Conservation (phyloP, 2,113 vertebrate genomes). For the Ceyx cyanopectus region DNA sequence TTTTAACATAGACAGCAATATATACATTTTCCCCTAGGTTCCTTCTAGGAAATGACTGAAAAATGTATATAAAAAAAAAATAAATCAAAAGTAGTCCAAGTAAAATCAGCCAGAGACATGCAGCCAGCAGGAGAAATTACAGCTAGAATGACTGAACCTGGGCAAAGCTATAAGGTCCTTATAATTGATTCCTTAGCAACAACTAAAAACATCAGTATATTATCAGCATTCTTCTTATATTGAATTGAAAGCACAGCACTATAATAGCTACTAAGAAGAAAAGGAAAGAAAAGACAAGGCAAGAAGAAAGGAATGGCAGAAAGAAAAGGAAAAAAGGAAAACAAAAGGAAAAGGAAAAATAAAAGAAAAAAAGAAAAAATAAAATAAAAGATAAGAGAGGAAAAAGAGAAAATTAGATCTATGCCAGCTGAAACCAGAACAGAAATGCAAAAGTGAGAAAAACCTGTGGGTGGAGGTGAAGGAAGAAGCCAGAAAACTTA, state of each 20-base stretch:
- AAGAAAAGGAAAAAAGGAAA: too few relatives aligned
- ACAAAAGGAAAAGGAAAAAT: too few relatives aligned
- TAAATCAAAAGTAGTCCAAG: slow-evolving; percentile 39
- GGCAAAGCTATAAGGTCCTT: not conserved
- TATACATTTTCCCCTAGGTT: slow-evolving; percentile 46
- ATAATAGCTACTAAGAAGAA: too few relatives aligned
- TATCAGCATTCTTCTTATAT: too few relatives aligned
- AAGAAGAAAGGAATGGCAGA: too few relatives aligned
- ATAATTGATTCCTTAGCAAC: too few relatives aligned
- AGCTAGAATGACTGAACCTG: slow-evolving; percentile 50
- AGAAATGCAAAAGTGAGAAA: not conserved
- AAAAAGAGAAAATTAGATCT: not conserved
- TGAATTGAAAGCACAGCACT: too few relatives aligned
- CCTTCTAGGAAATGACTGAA: slow-evolving; percentile 53
- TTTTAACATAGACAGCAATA: slow-evolving; percentile 20
- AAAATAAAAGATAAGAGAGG: too few relatives aligned
- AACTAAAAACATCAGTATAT: too few relatives aligned
- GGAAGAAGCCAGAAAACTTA: too few relatives aligned
- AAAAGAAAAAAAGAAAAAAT: too few relatives aligned
- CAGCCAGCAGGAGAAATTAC: slow-evolving; percentile 49
- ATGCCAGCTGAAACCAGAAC: not conserved
- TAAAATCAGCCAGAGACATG: slow-evolving; percentile 44
- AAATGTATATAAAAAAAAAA: not conserved
- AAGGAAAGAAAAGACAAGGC: too few relatives aligned
- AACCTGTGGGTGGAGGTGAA: not conserved